Evolutionary conservation across 2,113 vertebrate species (phyloP), one percentile per base, ranked within the genome.

Genomic region (Baryphthengus martii): DNA sequence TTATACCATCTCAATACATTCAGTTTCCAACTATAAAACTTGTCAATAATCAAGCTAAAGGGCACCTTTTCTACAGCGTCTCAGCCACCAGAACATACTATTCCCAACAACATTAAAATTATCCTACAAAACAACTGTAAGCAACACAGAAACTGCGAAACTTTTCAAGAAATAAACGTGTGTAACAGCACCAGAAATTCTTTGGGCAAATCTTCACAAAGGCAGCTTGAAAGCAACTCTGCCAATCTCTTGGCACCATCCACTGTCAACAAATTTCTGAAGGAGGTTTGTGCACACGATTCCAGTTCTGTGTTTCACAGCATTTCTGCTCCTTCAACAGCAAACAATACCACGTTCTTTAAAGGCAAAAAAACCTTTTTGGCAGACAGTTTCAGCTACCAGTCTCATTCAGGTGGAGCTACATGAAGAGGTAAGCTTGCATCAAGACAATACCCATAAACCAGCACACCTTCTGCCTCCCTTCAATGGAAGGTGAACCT

Each of bases 371-470:
- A 23, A 9, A 58, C 2, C 2, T 42, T 8, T 44, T 7, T 45
- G 49, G 47, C 25, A 76, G 33, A 10, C 2, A 17, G 18, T 17
- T 85, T 14, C 13, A 33, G 20, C 66, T 47, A 47, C 50, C 25
- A 16, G 37, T 18, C 35, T 24, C 5, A 0, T 8, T 42, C 66
- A 59, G 1, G 1, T 7, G 5, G 49, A 59, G 28, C 7, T 42
- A 63, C 3, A 0, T 2, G 11, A 67, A 17, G 40, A 55, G 25
- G 7, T 7, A 24, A 67, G 37, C 0, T 6, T 7, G 10, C 3
- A 3, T 18, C 18, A 74, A 39, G 13, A 25, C 17, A 45, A 40
- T 10, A 25, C 28, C 55, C 28, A 28, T 8, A 24, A 7, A 23
- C 25, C 0, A 44, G 25, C 55, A 78, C n/a, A 53, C 25, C 55